Percentiles rank a stretch among this genome's conserved stretches.
Evolutionary conservation across 2,113 vertebrate species (phyloP).

Genomic region (Eclectus roratus): DNA sequence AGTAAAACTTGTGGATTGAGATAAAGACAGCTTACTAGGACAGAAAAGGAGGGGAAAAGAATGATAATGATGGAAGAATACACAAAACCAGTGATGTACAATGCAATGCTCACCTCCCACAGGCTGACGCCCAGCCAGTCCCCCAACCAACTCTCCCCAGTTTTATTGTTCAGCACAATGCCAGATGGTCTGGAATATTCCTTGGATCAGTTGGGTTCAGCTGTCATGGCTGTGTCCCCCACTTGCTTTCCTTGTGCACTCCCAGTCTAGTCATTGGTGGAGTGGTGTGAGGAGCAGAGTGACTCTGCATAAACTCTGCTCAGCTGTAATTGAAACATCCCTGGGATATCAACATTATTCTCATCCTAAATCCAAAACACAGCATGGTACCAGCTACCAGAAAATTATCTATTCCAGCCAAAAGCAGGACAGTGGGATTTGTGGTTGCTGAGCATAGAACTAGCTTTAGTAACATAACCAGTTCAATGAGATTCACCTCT

Average conservation of each 20-base stretch:
- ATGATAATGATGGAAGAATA: neutral
- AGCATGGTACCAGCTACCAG: neutral
- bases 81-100: no score
- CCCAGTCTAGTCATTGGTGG: neutral
- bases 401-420: neutral
- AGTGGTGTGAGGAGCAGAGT: accelerated
- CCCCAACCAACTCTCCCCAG: neutral
- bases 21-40: no score
- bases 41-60: neutral
- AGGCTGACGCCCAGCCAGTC: no score
- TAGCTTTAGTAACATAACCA: neutral
- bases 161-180: neutral
- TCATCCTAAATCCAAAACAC: neutral
- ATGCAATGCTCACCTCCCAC: neutral
- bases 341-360: neutral
- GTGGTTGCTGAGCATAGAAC: neutral
- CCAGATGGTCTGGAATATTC: neutral
- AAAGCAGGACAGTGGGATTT: neutral
- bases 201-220: neutral
- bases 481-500: neutral
- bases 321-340: neutral
- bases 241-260: neutral
- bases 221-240: neutral
- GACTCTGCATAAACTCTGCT: neutral
- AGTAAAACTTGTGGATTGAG: accelerated